Evolutionary conservation across 2,113 vertebrate genomes (phyloP).

Genomic region (Alligator sinensis): DNA sequence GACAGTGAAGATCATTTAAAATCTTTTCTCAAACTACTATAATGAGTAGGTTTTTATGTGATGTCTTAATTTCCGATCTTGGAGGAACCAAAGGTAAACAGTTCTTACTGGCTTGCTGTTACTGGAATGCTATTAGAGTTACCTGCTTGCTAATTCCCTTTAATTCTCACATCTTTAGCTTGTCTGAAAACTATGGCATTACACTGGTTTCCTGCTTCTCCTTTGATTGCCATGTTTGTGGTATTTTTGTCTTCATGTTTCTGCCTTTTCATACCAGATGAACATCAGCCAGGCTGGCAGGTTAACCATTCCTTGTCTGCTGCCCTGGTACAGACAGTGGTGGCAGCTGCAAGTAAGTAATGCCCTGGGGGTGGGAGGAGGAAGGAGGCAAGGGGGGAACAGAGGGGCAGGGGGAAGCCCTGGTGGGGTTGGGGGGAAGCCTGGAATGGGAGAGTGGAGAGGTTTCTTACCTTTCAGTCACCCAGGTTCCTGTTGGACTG

Average conservation of each 20-base stretch:
- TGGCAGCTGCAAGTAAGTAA: too few relatives aligned
- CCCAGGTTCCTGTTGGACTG: too few relatives aligned
- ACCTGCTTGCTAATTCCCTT: conserved; percentile 1
- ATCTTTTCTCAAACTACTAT: conserved; percentile 24
- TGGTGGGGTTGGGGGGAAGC: too few relatives aligned
- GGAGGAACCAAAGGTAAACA: background rate
- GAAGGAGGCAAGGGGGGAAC: too few relatives aligned
- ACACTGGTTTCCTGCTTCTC: background rate
- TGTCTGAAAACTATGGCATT: conserved; percentile 9
- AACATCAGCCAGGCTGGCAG: background rate
- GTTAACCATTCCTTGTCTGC: too few relatives aligned
- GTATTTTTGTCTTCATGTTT: conserved; percentile 1
- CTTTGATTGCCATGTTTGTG: background rate
- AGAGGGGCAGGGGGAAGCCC: too few relatives aligned
- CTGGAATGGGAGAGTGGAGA: too few relatives aligned
- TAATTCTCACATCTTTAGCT: background rate
- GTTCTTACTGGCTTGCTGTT: conserved; percentile 9
- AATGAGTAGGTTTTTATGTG: conserved; percentile 28
- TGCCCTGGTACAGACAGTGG: too few relatives aligned
- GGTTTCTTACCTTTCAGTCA: too few relatives aligned
- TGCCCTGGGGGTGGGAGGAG: too few relatives aligned
- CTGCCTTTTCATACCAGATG: background rate
- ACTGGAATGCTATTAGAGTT: background rate
- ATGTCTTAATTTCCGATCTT: conserved; percentile 40
- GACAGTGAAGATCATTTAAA: conserved; percentile 16